Evolutionary conservation across 2,888 invertebrate genomes (phyloP), one percentile per base, ranked within the genome.

Genomic region (Brenthis hecate): DNA sequence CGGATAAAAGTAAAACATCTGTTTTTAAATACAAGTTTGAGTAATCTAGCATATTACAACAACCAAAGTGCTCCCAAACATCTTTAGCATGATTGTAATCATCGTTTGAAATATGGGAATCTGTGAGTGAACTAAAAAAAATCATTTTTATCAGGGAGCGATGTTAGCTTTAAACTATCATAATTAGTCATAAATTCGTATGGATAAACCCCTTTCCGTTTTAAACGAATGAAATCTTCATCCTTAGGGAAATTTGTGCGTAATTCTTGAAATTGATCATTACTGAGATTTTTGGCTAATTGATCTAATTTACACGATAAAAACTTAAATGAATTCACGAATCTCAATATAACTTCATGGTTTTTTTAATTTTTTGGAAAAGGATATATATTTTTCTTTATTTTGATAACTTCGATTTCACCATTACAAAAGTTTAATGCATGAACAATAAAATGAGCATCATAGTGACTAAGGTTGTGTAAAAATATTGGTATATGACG

Each of bases 1-100:
- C 82, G 23, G 75, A 73, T 47, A 85, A 68, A 6, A 84, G 50
- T 61, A 3, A 75, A 75, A 68, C 84, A 80, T 81, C 80, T 16
- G 77, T 77, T 75, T 81, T 79, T 16, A 78, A 53, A 53, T 53
- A 53, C 16, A 53, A 64, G 68, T 82, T 76, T 3, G 75, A 75
- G 68, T 84, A 83, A 55, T 82, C 77, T 4, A 68, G 68, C 56
- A 84, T 70, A 28, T 70, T 76, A 32, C 70, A 61, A 66, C 77
- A 74, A 5, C 56, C 13, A 51, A 65, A 65, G 4, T 53, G 53
- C 19, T 53, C 19, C 53, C 53, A 53, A 16, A 53, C 19, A 16
- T 53, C 19, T 53, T 53, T n/a, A 16, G 16, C 53, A 16, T 53
- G 53, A 16, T 53, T 19, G 19, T 53, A 53, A 53, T 53, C 53